Evolutionary conservation across 2,888 invertebrate genomes (phyloP), one percentile per base, ranked within the genome.

Genomic region (Drosophila subsilvestris): DNA sequence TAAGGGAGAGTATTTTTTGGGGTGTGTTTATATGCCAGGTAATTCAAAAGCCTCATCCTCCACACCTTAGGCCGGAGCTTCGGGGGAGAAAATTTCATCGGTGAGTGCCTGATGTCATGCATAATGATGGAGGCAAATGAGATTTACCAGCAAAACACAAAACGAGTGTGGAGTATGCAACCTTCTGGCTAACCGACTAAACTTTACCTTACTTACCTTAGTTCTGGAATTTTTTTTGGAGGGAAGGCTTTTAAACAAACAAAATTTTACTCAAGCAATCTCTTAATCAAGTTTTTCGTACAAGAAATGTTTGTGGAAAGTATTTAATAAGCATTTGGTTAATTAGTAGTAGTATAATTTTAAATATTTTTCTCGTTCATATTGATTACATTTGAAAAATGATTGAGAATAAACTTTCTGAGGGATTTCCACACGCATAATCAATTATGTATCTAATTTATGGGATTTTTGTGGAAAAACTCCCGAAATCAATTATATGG

Each of bases 51-150:
- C 49, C 63, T 5, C 32, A 32, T n/a, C n/a, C n/a, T 32, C 32
- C 37, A 12, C 37, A 37, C 5, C 37, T 5, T 44, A 18, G 12
- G 45, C 20, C 51, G 2, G 48, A 25, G 56, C 65, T 67, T 55
- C 9, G 18, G 42, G 68, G 29, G 43, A 48, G 42, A 56, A 68
- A 68, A 66, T 20, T 66, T 66, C 56, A 68, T 66, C 69, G 69
- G 29, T 4, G 65, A 68, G 48, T 29, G 57, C 42, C 29, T 48
- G n/a, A n/a, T n/a, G n/a, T n/a, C 55, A 29, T 65, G 56, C 47
- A 68, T 66, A 68, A 49, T 47, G 20, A 22, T 37, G 27, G 22
- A 42, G 56, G 17, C 22, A 55, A 65, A 65, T 68, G 56, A 48
- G 68, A 47, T 55, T 67, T 68, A 56, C 9, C 3, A 17, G n/a